A percentile compares a stretch with the other conserved stretches of the same genome.
phyloP scores from a whole-genome alignment of 2,113 vertebrate species.

The Uria aalge region DNA sequence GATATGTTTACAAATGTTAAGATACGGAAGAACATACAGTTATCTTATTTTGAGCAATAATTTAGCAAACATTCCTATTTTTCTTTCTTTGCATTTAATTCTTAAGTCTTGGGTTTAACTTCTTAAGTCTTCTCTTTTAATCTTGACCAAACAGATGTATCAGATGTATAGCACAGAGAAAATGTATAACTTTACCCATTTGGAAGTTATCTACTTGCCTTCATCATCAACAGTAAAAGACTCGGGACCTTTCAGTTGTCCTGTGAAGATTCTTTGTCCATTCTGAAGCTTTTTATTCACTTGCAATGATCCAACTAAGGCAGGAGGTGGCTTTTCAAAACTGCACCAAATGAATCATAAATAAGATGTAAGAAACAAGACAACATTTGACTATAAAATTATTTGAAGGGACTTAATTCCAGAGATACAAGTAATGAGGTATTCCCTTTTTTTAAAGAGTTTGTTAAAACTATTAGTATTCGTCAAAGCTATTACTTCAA shows the following conservation, averaged over 20 bases:
- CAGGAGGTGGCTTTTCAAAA: constrained; percentile 68
- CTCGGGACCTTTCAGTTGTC: constrained; percentile 70
- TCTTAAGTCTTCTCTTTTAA: neutral
- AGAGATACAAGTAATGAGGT: neutral
- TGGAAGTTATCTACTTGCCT: constrained; percentile 32
- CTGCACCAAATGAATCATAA: constrained; percentile 1
- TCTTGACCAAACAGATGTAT: neutral
- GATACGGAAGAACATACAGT: neutral
- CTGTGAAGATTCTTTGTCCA: constrained; percentile 65
- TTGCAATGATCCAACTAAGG: constrained; percentile 66
- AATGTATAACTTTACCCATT: neutral
- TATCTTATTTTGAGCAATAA: neutral
- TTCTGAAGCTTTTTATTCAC: constrained; percentile 71
- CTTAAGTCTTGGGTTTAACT: neutral
- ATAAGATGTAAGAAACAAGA: neutral
- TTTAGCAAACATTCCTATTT: neutral
- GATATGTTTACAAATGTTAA: neutral
- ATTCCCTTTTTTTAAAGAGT: neutral
- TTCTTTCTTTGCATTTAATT: neutral
- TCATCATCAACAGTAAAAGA: constrained; percentile 70
- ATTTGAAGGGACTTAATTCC: neutral
- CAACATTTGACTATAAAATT: neutral
- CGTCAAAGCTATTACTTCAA: neutral
- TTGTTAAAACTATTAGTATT: neutral
- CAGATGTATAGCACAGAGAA: neutral